Evolutionary conservation across 2,888 invertebrate species (phyloP).

Genomic region (Heteropelma amictum): DNA sequence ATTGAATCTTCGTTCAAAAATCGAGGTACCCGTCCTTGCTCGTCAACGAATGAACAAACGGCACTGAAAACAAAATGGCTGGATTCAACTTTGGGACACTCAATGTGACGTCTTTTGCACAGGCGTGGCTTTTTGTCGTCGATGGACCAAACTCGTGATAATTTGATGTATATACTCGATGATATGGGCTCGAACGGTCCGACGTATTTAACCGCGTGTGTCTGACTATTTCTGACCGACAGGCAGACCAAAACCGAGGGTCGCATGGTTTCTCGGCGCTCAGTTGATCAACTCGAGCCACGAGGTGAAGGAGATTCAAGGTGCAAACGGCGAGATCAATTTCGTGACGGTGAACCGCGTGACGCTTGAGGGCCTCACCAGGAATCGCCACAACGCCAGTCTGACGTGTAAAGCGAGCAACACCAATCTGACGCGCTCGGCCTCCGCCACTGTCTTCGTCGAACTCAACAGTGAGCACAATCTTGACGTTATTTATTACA

Average conservation of each 20-base stretch:
- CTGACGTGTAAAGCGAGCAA: conserved; percentile 93
- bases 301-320: conserved; percentile 81
- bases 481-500: not conserved
- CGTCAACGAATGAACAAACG: too few species aligned
- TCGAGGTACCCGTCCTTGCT: too few species aligned
- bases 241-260: conserved; percentile 88
- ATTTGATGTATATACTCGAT: not conserved
- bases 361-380: conserved; percentile 88
- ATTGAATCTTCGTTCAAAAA: too few species aligned
- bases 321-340: conserved; percentile 76
- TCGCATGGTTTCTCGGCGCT: conserved; percentile 92
- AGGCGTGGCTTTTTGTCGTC: too few species aligned
- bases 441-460: conserved; percentile 88
- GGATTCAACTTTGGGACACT: too few species aligned
- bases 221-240: conserved; percentile 50
- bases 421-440: conserved; percentile 89
- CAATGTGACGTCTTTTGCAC: too few species aligned
- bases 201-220: conserved; percentile 41
- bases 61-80: too few species aligned
- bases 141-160: not conserved
- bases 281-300: conserved; percentile 90
- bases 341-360: conserved; percentile 89
- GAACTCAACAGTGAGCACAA: conserved; percentile 90
- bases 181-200: conserved; percentile 26
- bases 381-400: conserved; percentile 90